A percentile compares a stretch with the other conserved stretches of the same genome.
These are phyloP conservation scores for Leptura quadrifasciata DNA, from an alignment of 2,888 invertebrate species.

Conservation along the genomic window DNA sequence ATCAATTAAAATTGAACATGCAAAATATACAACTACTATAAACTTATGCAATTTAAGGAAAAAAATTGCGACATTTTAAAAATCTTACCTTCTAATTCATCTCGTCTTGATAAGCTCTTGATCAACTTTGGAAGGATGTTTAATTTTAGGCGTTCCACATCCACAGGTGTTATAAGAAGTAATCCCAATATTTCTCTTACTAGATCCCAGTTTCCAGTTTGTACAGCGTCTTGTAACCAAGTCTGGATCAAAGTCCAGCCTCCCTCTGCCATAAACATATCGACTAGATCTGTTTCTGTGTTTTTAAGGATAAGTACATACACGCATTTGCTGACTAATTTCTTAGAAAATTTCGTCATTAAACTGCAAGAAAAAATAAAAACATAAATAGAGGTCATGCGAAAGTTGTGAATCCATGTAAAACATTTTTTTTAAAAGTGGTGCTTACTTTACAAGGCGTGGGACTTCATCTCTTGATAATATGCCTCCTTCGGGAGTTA, in stretches of 20 bases:
- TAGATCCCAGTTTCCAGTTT: conserved; percentile 89
- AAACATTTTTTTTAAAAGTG: conserved; percentile 9
- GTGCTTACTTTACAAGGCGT: conserved; percentile 87
- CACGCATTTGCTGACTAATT: conserved; percentile 95
- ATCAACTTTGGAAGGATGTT: conserved; percentile 95
- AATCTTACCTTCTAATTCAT: conserved; percentile 85
- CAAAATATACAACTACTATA: not conserved
- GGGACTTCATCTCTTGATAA: conserved; percentile 91
- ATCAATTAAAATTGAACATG: conserved; percentile 48
- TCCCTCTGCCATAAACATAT: conserved; percentile 91
- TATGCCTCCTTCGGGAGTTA: conserved; percentile 91
- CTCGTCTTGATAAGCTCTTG: conserved; percentile 89
- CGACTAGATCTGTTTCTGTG: conserved; percentile 88
- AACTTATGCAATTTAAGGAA: not conserved
- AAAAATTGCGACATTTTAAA: not conserved
- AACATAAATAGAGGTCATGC: not conserved
- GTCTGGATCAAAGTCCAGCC: conserved; percentile 94
- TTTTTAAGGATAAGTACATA: conserved; percentile 94
- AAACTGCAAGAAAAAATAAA: conserved; percentile 77
- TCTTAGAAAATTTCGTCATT: conserved; percentile 96
- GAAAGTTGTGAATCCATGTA: conserved; percentile 9
- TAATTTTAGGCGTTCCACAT: conserved; percentile 91
- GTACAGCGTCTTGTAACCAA: conserved; percentile 93
- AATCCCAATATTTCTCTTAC: conserved; percentile 91
- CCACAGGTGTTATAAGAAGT: conserved; percentile 90